A percentile compares a stretch with the other conserved stretches of the same genome.
These are phyloP conservation scores for Abramis brama DNA, from an alignment of 2,113 vertebrate species.

Conservation along the genomic window DNA sequence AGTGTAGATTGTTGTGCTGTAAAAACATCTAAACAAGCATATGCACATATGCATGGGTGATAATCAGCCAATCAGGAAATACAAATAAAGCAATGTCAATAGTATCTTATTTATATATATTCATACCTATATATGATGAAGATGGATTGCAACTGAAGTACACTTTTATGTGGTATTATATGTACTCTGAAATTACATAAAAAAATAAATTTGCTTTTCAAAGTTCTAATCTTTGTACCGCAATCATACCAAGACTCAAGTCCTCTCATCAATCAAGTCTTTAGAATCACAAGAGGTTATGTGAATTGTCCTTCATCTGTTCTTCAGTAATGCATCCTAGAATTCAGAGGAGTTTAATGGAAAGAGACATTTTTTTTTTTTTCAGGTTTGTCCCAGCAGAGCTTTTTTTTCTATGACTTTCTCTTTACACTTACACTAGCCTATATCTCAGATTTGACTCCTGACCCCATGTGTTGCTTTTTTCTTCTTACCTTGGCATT, in stretches of 20 bases:
- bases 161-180: not conserved
- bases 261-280: slow-evolving; percentile 40
- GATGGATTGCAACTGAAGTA: not conserved
- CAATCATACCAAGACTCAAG: slow-evolving; percentile 15
- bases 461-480: not conserved
- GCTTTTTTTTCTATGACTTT: not conserved
- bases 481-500: slow-evolving; percentile 5
- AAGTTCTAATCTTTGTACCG: slow-evolving; percentile 14
- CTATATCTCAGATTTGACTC: not conserved
- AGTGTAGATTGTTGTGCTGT: not conserved
- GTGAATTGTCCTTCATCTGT: slow-evolving; percentile 42
- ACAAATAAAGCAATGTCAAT: not conserved
- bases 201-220: not conserved
- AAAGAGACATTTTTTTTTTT: not conserved
- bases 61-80: not conserved
- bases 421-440: not conserved
- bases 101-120: not conserved
- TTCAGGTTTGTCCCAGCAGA: not conserved
- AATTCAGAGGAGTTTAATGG: not conserved
- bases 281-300: slow-evolving; percentile 35
- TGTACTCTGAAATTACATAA: not conserved
- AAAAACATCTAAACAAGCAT: not conserved
- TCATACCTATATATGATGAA: not conserved
- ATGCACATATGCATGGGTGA: not conserved
- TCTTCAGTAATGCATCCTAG: slow-evolving; percentile 37